Conservation (phyloP, 1,140 invertebrate species). For the Centruroides sculpturatus region DNA sequence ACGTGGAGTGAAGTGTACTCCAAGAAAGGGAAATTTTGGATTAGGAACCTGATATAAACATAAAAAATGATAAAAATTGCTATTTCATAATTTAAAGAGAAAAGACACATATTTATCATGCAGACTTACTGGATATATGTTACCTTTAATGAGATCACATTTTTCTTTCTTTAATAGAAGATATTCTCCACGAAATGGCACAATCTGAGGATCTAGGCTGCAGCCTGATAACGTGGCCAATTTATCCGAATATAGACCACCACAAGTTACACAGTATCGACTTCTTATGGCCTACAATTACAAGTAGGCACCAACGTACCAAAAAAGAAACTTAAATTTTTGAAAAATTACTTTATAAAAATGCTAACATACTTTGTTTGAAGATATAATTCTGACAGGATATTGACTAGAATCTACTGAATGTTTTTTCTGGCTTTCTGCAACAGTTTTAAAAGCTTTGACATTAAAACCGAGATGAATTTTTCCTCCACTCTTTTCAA, state of each 20-base stretch:
- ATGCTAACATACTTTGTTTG: too few species aligned
- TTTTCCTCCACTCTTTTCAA: slow-evolving; percentile 59
- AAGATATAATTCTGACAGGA: too few species aligned
- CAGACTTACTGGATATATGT: slow-evolving; percentile 78
- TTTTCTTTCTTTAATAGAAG: slow-evolving; percentile 66
- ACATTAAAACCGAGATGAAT: slow-evolving; percentile 64
- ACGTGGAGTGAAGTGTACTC: slow-evolving; percentile 96
- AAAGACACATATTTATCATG: not conserved
- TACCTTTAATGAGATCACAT: slow-evolving; percentile 65
- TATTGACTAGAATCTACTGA: not conserved
- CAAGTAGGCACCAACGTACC: too few species aligned
- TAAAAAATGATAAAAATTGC: not conserved
- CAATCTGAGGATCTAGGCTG: slow-evolving; percentile 64
- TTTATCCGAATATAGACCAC: slow-evolving; percentile 81
- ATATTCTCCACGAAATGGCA: slow-evolving; percentile 96
- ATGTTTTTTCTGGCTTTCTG: slow-evolving; percentile 27
- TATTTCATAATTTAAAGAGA: not conserved
- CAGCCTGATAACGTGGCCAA: slow-evolving; percentile 80
- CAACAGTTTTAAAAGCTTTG: slow-evolving; percentile 24
- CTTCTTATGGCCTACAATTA: slow-evolving; percentile 5
- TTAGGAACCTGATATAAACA: slow-evolving; percentile 58
- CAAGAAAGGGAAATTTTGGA: slow-evolving; percentile 88
- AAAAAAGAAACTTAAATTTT: too few species aligned
- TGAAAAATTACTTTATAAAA: too few species aligned
- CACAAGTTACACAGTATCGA: slow-evolving; percentile 45